Base-by-base conservation (phyloP, 64 coral and sea anemone genomes). In the Actinia tenebrosa region DNA sequence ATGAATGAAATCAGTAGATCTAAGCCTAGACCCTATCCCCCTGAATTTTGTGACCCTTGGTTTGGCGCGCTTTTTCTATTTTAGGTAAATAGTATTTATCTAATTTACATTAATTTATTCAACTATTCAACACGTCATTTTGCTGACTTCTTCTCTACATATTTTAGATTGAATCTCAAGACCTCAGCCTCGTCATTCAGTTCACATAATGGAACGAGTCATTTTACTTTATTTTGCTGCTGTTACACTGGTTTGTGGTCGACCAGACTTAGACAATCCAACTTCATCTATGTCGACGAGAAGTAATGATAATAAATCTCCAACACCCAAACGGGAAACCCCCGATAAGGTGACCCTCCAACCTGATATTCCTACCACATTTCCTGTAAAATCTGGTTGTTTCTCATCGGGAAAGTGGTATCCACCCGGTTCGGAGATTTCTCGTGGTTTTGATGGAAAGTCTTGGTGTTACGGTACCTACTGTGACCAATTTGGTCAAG, bases 401-500 rank as follows among this genome's bases (percentile, higher is more conserved):
- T 79, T 91, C 45, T 25, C 3, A 15, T 90, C 5, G 90, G 89
- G 44, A 94, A 37, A 92, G 60, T 94, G 88, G 78, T 94, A 94
- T 43, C 15, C 46, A 55, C 83, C 80, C 37, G 85, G 75, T 15
- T 58, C 82, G 60, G 88, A 89, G 3, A 86, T 98, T 7, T 27
- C 22, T 11, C 56, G 75, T 25, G 83, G 66, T 45, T 92, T 46
- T 55, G 90, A 94, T 82, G 90, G 90, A 16, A 16, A 55, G 25
- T 82, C 47, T 3, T 92, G 92, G 95, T 98, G 95, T 66, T 85
- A 88, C 37, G 92, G 95, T 18, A 43, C 52, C 19, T 79, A 56
- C 8, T 98, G 95, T 84, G 72, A 82, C 27, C 2, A 71, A 50
- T 1, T 80, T 13, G 92, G 95, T 25, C 2, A 84, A 7, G 17